These are phyloP conservation scores for Agrochola lychnidis DNA, from an alignment of 2,888 invertebrate genomes.

Conservation along the genomic window DNA sequence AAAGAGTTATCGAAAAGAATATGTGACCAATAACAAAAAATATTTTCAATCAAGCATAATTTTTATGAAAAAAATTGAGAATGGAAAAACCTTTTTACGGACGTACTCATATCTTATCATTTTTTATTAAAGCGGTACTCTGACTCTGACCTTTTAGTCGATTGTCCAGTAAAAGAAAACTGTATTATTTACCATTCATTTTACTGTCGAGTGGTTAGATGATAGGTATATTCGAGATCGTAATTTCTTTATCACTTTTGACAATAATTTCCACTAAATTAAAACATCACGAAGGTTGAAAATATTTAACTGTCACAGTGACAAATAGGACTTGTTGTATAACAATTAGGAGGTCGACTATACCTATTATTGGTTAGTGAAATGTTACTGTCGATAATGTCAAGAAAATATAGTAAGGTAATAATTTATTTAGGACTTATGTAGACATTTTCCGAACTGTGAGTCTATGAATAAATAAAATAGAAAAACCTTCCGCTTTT, in stretches of 20 bases:
- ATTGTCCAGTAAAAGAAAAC: conserved; percentile 6
- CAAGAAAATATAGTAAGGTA: neutral
- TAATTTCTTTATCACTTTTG: no score
- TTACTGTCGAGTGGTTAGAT: neutral
- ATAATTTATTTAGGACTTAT: neutral
- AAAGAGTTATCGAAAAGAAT: conserved; percentile 5
- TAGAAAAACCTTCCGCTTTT: rapidly evolving
- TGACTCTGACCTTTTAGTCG: conserved; percentile 23
- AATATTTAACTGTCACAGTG: neutral
- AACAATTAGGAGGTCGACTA: neutral
- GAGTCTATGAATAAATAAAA: neutral
- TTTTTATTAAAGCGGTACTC: conserved; percentile 29
- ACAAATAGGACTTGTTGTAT: neutral
- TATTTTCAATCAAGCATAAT: conserved; percentile 36
- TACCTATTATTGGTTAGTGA: neutral
- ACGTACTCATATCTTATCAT: conserved; percentile 11
- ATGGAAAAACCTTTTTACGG: conserved; percentile 24
- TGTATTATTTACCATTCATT: neutral
- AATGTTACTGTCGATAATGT: neutral
- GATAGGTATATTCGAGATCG: neutral
- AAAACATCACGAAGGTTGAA: neutral
- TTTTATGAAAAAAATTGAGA: conserved; percentile 17
- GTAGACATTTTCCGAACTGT: neutral
- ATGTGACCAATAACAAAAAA: conserved; percentile 6
- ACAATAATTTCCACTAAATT: neutral